Evolutionary conservation across 2,888 invertebrate species (phyloP).

Genomic region (Dicycla oo): DNA sequence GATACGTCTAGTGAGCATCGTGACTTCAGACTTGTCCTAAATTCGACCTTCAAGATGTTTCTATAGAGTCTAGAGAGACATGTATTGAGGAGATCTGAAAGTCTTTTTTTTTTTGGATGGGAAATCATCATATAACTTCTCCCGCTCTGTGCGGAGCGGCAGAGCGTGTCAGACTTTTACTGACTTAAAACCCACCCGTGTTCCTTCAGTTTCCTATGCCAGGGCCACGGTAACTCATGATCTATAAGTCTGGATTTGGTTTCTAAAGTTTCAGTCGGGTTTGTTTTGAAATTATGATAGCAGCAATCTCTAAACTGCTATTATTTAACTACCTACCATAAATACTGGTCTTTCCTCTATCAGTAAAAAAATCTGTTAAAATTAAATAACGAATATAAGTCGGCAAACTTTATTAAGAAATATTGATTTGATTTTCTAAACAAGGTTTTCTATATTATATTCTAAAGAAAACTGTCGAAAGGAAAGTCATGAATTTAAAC

Average conservation of each 20-base stretch:
- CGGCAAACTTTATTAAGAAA: no score
- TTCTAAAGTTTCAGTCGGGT: background rate
- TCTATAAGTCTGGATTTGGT: background rate
- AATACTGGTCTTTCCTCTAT: background rate
- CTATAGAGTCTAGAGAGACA: background rate
- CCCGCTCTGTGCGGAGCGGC: no score
- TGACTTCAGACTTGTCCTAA: slow-evolving; percentile 28
- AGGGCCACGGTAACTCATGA: no score
- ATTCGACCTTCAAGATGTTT: slow-evolving; percentile 33
- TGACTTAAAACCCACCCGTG: no score
- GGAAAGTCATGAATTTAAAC: slow-evolving; percentile 17
- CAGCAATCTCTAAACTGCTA: background rate
- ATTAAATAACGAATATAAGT: no score
- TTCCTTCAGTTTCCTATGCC: no score
- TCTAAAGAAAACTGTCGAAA: background rate
- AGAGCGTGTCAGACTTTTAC: no score
- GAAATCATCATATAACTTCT: no score
- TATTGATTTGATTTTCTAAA: background rate
- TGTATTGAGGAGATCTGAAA: background rate
- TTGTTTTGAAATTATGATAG: background rate
- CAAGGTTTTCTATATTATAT: background rate
- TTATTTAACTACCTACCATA: background rate
- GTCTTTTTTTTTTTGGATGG: no score
- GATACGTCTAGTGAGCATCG: slow-evolving; percentile 31
- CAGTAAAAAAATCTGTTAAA: background rate